Evolutionary conservation across 2,113 vertebrate genomes (phyloP), one percentile per base, ranked within the genome.

Genomic region (Nothobranchius kuhntae): DNA sequence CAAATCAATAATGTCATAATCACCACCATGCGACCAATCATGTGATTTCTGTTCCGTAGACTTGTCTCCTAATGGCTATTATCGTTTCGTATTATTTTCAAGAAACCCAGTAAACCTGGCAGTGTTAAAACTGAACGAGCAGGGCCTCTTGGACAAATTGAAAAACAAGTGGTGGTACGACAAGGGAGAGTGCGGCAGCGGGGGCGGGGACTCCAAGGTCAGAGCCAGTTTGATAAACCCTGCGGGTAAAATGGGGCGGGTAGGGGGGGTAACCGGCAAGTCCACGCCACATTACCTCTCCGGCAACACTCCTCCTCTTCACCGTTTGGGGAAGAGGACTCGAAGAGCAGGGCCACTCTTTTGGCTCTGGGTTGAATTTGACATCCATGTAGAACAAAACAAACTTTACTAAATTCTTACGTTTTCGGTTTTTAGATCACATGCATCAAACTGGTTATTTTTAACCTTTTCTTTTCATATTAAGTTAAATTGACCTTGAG

Each of bases 161-260:
- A 99, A 99, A 98, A 99, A 99, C 96, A 99, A 99, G 96, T 99
- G 98, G 98, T 99, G 98, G 98, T 99, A 99, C 96, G 98, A 98
- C 96, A 99, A 99, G 21, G 98, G 98, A 24, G 98, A 99, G 90
- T 99, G 98, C 92, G 98, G 98, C 96, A 99, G 97, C 96, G 98
- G 98, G 94, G 98, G 96, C 95, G 96, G 98, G 95, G 98, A 99
- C 92, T 97, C 98, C 95, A 99, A 99, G 98, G 98, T 99, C 96
- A 99, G 96, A 95, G 95, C 93, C 96, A 95, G 95, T 96, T 95
- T 96, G 95, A 96, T 94, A 90, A 94, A 94, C 88, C 91, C 93
- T 94, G 94, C 87, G 95, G 95, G 95, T 95, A 93, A 45, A 9
- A 96, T 85, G 51, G 61, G 45, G 38, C 53, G 57, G 67, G 63